These are phyloP conservation scores for Sepioteuthis lessoniana DNA, from an alignment of 2,888 invertebrate species.

Conservation along the genomic window DNA sequence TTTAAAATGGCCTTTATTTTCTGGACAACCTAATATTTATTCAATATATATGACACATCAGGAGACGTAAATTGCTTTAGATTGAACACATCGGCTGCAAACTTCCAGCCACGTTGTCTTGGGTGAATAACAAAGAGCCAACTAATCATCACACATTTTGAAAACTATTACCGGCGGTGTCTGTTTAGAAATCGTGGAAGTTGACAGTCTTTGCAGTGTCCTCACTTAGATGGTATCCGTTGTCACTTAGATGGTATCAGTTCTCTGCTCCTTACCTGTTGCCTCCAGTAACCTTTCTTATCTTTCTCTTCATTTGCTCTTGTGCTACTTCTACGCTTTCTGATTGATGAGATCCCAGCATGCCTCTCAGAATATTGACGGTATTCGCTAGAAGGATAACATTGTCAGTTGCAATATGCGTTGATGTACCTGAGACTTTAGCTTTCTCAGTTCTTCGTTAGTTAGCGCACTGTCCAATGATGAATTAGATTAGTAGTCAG, in stretches of 20 bases:
- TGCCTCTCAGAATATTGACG: background rate
- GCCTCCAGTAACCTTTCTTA: background rate
- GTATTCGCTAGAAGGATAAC: background rate
- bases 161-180: background rate
- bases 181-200: background rate
- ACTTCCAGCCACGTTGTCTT: background rate
- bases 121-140: background rate
- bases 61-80: background rate
- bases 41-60: background rate
- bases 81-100: background rate
- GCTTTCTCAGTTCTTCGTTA: background rate
- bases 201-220: background rate
- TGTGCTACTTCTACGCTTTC: background rate
- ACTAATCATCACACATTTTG: background rate
- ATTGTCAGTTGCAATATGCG: background rate
- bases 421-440: background rate
- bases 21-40: no score
- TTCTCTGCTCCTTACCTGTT: background rate
- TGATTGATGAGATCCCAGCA: constrained; percentile 4
- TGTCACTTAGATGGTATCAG: background rate
- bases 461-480: background rate
- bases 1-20: no score
- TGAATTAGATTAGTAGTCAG: background rate
- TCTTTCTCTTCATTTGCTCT: background rate
- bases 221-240: background rate